These are phyloP conservation scores for Monopis laevigella DNA, from an alignment of 2,888 invertebrate species.

Conservation along the genomic window DNA sequence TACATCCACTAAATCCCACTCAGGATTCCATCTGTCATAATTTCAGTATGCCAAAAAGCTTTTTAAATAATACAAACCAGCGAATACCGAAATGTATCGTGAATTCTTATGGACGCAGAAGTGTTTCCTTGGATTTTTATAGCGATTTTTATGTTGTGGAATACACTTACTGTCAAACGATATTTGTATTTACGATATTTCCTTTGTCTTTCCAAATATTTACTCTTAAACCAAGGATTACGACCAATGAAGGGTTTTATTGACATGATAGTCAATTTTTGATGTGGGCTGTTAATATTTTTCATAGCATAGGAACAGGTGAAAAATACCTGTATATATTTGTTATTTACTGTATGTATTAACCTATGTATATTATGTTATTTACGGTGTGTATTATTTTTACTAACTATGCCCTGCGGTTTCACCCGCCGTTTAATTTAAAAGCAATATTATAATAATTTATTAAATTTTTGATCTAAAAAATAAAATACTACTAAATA, in stretches of 20 bases:
- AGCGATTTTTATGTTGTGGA: slow-evolving; percentile 29
- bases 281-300: no score
- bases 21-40: slow-evolving; percentile 53
- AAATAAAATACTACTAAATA: no score
- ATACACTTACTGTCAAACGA: slow-evolving; percentile 26
- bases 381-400: no score
- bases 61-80: slow-evolving; percentile 28
- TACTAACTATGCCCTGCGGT: no score
- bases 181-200: slow-evolving; percentile 35
- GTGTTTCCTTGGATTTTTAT: slow-evolving; percentile 27
- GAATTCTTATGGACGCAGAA: slow-evolving; percentile 28
- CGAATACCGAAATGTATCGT: slow-evolving; percentile 25
- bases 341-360: no score
- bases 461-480: no score
- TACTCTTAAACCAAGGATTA: slow-evolving; percentile 3
- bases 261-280: no score
- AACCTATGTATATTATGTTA: no score
- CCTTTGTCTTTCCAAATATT: slow-evolving; percentile 14
- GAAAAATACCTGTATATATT: no score
- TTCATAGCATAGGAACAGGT: no score
- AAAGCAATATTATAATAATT: no score
- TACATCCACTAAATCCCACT: slow-evolving; percentile 43
- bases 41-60: slow-evolving; percentile 26
- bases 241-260: slow-evolving; percentile 10
- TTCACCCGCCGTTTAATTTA: no score